Evolutionary conservation across 2,888 invertebrate species (phyloP), one percentile per base, ranked within the genome.

Genomic region (Acanthosoma haemorrhoidale): DNA sequence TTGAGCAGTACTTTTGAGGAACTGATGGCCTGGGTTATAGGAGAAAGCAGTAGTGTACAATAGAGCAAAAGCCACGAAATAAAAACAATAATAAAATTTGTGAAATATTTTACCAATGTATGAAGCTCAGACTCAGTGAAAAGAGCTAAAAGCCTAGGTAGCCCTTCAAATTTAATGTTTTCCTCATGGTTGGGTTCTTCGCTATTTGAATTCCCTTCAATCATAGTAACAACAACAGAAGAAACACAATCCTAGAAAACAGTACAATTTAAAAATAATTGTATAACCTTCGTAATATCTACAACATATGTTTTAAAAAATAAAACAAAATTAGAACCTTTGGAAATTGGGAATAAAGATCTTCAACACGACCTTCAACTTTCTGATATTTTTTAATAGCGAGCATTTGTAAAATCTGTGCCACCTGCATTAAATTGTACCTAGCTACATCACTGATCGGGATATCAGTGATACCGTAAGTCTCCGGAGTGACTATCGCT

Each of bases 401-500:
- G 70, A 97, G 83, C 81, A 92, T 91, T 82, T 97, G 96, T 60
- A 98, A 81, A 75, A 96, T 92, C 82, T 95, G 94, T 0, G 95
- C 97, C 70, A 97, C 87, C 83, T 94, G 92, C 77, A 90, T 88
- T 67, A 92, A 83, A 81, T 92, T 98, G 80, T 94, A 95, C 38
- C 96, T 83, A 4, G 95, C 94, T 70, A 94, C 88, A 77, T 92
- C 90, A 43, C 93, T 93, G 69, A 98, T 91, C 6, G 95, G 93
- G 1, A 92, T 90, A 78, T 96, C 96, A 3, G 91, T 91, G 68
- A 98, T 91, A 15, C 96, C 97, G 80, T 94, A 90, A 1, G 94
- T 90, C 79, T 97, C 97, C 0, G 98, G 98, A 82, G 94, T 94
- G 61, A 96, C 91, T 68, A 99, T 92, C 0, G 96, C 97, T 2